Evolutionary conservation across 2,797 vertebrate genomes (phyloP).

Genomic region (Ispidina lecontei): DNA sequence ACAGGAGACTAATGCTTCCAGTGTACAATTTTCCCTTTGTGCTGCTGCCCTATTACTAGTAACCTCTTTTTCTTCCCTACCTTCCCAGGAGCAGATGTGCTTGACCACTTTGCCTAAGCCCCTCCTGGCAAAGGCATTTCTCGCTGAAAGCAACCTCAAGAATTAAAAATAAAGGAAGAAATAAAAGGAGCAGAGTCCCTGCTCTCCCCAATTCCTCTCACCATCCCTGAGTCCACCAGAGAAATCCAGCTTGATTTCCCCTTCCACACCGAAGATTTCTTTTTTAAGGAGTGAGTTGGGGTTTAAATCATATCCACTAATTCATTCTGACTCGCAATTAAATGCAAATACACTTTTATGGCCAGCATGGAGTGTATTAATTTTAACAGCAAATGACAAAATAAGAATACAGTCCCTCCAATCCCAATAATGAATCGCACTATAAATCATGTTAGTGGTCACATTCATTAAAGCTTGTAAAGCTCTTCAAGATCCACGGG

Average conservation of each 20-base stretch:
- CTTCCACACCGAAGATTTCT: conserved; percentile 48
- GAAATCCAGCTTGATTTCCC: conserved; percentile 42
- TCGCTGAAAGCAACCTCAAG: conserved; percentile 61
- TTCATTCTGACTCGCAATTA: conserved; percentile 82
- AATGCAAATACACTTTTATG: conserved; percentile 80
- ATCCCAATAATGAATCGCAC: conserved; percentile 78
- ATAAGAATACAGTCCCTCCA: conserved; percentile 79
- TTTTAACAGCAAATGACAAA: conserved; percentile 82
- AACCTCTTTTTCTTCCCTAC: conserved; percentile 85
- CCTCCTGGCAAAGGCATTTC: conserved; percentile 79
- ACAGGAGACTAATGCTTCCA: conserved; percentile 82
- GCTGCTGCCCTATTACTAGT: conserved; percentile 78
- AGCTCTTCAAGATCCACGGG: background rate
- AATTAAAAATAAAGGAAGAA: background rate
- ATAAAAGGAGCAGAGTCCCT: background rate
- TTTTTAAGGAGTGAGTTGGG: conserved; percentile 67
- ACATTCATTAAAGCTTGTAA: conserved; percentile 49
- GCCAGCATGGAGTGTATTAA: conserved; percentile 80
- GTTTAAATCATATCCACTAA: conserved; percentile 80
- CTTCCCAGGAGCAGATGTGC: conserved; percentile 84
- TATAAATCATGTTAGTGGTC: conserved; percentile 77
- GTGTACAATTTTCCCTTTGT: conserved; percentile 87
- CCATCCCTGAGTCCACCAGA: conserved; percentile 4
- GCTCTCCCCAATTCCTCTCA: background rate
- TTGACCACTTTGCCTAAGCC: conserved; percentile 86